Base-by-base conservation (phyloP, 2,888 invertebrate genomes). In the Chrysolina americana region DNA sequence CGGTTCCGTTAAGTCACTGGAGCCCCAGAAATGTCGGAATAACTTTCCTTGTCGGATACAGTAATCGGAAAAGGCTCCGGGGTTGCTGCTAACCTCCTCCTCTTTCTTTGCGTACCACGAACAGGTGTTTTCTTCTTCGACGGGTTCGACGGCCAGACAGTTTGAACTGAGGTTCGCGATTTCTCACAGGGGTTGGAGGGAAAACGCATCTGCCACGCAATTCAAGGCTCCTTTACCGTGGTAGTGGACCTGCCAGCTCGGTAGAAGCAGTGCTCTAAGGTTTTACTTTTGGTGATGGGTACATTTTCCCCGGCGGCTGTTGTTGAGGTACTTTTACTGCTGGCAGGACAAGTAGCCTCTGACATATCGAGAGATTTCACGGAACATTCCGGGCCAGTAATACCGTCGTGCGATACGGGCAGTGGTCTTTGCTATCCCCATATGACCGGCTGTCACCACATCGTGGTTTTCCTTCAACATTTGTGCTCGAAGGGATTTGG, bases 201-300 rank as follows among this genome's bases (percentile, higher is more conserved):
- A 79, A n/a, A 79, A 41, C 0, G 78, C 71, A 62, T 81, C 80
- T 8, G 79, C 78, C n/a, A 80, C 76, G n/a, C 70, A 21, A 50
- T 79, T 79, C 9, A 78, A 48, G 11, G 65, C 56, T 13, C 78
- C 80, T 65, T 77, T 76, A 13, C 75, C 75, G 68, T 81, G n/a
- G n/a, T n/a, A n/a, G n/a, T n/a, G n/a, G n/a, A 36, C 36, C 36
- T 44, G 15, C 44, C 11, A 44, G 44, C 15, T 44, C 44, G 44
- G 44, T 44, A 44, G 44, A 44, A 44, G 15, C 44, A 15, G 44
- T 44, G 6, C 15, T 44, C 11, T 15, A 44, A 13, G 11, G 44
- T 44, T 44, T 44, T 15, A 44, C 44, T 15, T 44, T 44, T 44
- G 36, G 36, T 36, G 36, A 36, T 36, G 36, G 36, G 36, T 36